These are phyloP conservation scores for Lithophane leautieri DNA, from an alignment of 2,888 invertebrate species.

Conservation along the genomic window DNA sequence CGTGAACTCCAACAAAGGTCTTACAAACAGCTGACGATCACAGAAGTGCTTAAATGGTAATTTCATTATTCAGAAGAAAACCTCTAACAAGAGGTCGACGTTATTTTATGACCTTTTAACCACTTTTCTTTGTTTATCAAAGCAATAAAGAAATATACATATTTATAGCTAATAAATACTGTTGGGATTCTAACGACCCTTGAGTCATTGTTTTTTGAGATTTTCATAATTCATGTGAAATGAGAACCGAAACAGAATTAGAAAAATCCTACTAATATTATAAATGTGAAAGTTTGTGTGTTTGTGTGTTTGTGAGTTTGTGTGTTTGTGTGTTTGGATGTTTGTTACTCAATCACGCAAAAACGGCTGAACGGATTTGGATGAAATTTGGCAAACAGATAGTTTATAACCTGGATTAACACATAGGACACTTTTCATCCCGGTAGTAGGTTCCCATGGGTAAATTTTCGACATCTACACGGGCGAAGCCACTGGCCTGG, in stretches of 20 bases:
- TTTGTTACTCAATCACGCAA: too few relatives aligned
- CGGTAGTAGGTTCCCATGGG: too few relatives aligned
- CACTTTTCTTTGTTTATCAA: conserved; percentile 14
- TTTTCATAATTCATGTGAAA: background rate
- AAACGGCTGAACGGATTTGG: too few relatives aligned
- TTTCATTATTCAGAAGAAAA: conserved; percentile 24
- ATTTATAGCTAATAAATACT: conserved; percentile 17
- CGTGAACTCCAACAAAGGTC: background rate
- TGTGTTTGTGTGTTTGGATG: too few relatives aligned
- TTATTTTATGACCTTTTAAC: conserved; percentile 1
- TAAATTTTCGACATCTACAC: too few relatives aligned
- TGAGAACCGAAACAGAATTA: background rate
- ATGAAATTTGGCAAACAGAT: too few relatives aligned
- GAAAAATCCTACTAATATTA: too few relatives aligned
- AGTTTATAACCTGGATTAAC: too few relatives aligned
- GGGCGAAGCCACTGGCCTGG: too few relatives aligned
- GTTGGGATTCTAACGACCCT: background rate
- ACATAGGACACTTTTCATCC: too few relatives aligned
- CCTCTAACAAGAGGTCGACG: conserved; percentile 6
- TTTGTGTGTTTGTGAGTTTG: too few relatives aligned
- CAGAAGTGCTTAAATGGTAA: conserved; percentile 3
- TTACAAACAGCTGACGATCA: conserved; percentile 8
- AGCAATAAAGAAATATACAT: conserved; percentile 22
- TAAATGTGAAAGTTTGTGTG: too few relatives aligned
- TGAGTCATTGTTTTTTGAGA: background rate